Evolutionary conservation across 2,113 vertebrate genomes (phyloP), one percentile per base, ranked within the genome.

Genomic region (Anarrhichthys ocellatus): DNA sequence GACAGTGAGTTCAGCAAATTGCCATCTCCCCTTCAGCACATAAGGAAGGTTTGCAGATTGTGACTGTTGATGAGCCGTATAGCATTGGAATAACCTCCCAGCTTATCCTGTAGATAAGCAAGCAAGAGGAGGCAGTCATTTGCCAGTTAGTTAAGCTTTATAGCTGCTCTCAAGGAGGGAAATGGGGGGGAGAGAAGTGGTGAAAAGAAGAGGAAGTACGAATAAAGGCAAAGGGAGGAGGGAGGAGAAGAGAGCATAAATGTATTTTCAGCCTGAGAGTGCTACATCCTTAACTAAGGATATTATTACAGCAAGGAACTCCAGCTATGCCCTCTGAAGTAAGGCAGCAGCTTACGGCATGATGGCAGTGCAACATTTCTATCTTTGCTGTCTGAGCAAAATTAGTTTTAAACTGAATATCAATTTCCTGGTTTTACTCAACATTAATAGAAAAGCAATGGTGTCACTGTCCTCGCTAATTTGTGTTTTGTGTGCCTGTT

Each of bases 121-220:
- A 68, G 78, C 62, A 69, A 42, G 54, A 63, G 70, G 73, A 80
- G 80, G 65, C 74, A 79, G 84, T 70, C 78, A 73, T 92, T 93
- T 92, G 76, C 87, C 89, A 90, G 83, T 87, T 85, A 87, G 87
- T 91, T 89, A 88, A 90, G 90, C 84, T 91, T 92, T 88, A 88
- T 89, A 58, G 90, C 86, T 48, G 72, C 79, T 83, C 71, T 62
- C 56, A 71, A 67, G 36, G 70, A 71, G 42, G 87, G 34, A 76
- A 58, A 32, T 15, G 32, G 34, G 34, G 59, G 34, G 59, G 34
- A 52, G 78, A 58, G 44, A 17, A 56, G 50, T 48, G 59, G 38
- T 64, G 50, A 62, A 70, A 81, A 80, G 73, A 54, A 56, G 67
- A 69, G 67, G 78, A 76, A 82, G 42, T 42, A 42, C 68, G 46